Evolutionary conservation across 2,797 vertebrate genomes (phyloP), one percentile per base, ranked within the genome.

Genomic region (Chaunax sp.): DNA sequence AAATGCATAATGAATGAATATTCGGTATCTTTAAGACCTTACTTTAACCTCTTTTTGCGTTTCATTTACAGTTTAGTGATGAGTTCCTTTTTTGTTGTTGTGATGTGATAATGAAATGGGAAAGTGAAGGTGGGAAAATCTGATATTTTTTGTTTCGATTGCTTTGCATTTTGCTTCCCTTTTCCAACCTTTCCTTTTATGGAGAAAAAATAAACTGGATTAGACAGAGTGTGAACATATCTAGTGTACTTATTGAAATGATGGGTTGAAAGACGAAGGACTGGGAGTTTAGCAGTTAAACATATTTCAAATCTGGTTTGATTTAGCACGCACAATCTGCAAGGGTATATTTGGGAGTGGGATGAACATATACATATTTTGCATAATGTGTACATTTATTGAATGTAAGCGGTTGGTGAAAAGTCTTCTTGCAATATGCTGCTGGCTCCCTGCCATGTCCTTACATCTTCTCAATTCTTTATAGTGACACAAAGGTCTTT

Each of bases 201-300:
- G 88, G 82, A 93, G 87, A 90, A 90, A 90, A 80, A 95, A 94
- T 94, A 94, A 95, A 94, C 90, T 92, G 91, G 89, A 93, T 91
- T 93, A 93, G 92, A 92, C 63, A 86, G 87, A 91, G 56, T 73
- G 57, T 66, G 50, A 56, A 74, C 41, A 41, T 85, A 59, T 82
- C 55, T 69, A 18, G 66, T 87, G 60, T 78, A 19, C 13, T 89
- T 77, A 69, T 64, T 87, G 47, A 56, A 41, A 35, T 11, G 9
- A 38, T 69, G 20, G 20, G 33, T 57, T 46, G 18, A 18, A 44
- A 11, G 41, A 61, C 38, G 37, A 62, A 26, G 5, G 23, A 13
- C 9, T 35, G 33, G 33, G 26, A 44, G 8, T 37, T 66, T 43
- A 26, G 3, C 14, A 35, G 2, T 41, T 52, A 1, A 25, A 3